A percentile compares a stretch with the other conserved stretches of the same genome.
phyloP scores from a whole-genome alignment of 2,797 vertebrate species.

The Phyllotis vaccarum region DNA sequence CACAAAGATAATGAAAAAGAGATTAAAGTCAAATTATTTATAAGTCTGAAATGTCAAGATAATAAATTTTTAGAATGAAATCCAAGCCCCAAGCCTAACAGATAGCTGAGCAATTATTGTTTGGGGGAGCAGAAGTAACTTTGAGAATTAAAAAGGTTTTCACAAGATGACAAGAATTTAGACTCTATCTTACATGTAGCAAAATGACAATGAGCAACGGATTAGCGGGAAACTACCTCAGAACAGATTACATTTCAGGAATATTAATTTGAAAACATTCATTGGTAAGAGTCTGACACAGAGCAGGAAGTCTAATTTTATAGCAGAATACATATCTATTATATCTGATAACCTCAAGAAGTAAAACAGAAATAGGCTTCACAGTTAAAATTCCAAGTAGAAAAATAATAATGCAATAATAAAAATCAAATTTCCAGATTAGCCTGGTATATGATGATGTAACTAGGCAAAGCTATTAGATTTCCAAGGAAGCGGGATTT shows the following conservation, averaged over 20 bases:
- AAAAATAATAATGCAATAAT: slow-evolving; percentile 18
- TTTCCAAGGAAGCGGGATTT: slow-evolving; percentile 47
- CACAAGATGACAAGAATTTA: slow-evolving; percentile 47
- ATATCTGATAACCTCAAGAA: slow-evolving; percentile 22
- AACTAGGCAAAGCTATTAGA: slow-evolving; percentile 56
- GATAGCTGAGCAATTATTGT: slow-evolving; percentile 17
- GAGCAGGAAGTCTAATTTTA: slow-evolving; percentile 6
- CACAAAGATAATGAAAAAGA: not conserved
- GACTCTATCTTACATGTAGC: not conserved
- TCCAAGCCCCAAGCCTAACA: not conserved
- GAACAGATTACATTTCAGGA: not conserved
- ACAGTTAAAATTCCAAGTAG: slow-evolving; percentile 54
- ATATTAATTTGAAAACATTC: slow-evolving; percentile 46
- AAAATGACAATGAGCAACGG: not conserved
- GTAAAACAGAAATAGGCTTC: not conserved
- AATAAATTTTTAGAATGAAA: slow-evolving; percentile 55
- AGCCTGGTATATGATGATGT: slow-evolving; percentile 27
- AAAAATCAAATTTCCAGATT: slow-evolving; percentile 51
- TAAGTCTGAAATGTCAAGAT: slow-evolving; percentile 33
- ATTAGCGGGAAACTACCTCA: not conserved
- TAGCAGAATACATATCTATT: not conserved
- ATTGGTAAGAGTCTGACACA: not conserved
- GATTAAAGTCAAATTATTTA: slow-evolving; percentile 18
- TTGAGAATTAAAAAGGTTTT: slow-evolving; percentile 63
- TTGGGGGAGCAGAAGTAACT: slow-evolving; percentile 37